Evolutionary conservation across 2,888 invertebrate species (phyloP).

Genomic region (Sipha maydis): DNA sequence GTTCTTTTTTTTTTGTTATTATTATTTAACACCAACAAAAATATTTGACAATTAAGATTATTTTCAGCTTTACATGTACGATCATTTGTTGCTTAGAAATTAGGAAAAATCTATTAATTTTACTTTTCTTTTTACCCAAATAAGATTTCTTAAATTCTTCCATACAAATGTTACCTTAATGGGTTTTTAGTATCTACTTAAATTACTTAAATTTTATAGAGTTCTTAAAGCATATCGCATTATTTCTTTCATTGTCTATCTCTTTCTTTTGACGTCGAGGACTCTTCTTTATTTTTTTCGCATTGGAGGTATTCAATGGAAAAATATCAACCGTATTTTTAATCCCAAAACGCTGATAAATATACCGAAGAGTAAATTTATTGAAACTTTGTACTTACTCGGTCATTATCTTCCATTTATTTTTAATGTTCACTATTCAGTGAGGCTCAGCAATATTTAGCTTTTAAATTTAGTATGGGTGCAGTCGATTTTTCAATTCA

Average conservation of each 20-base stretch:
- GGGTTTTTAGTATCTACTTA: neutral
- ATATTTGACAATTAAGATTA: too few species aligned
- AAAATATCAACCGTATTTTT: neutral
- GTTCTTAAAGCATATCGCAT: conserved; percentile 31
- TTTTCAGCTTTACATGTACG: too few species aligned
- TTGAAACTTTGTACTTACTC: too few species aligned
- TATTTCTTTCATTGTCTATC: conserved; percentile 7
- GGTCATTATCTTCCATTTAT: neutral
- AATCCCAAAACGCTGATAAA: neutral
- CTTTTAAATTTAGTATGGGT: too few species aligned
- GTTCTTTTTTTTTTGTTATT: too few species aligned
- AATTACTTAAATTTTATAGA: conserved; percentile 1
- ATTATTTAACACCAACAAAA: too few species aligned
- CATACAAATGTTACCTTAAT: conserved; percentile 24
- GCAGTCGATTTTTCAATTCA: neutral
- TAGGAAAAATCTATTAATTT: conserved; percentile 26
- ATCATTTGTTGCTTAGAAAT: too few species aligned
- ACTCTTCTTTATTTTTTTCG: neutral
- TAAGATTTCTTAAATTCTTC: conserved; percentile 2
- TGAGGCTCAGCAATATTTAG: too few species aligned
- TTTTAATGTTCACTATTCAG: neutral
- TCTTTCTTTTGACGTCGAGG: neutral
- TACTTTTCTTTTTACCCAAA: neutral
- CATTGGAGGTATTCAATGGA: neutral
- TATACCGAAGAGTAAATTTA: neutral